A percentile compares a stretch with the other conserved stretches of the same genome.
Conservation (phyloP, 2,888 invertebrate genomes). For the Agrotis clavis region DNA sequence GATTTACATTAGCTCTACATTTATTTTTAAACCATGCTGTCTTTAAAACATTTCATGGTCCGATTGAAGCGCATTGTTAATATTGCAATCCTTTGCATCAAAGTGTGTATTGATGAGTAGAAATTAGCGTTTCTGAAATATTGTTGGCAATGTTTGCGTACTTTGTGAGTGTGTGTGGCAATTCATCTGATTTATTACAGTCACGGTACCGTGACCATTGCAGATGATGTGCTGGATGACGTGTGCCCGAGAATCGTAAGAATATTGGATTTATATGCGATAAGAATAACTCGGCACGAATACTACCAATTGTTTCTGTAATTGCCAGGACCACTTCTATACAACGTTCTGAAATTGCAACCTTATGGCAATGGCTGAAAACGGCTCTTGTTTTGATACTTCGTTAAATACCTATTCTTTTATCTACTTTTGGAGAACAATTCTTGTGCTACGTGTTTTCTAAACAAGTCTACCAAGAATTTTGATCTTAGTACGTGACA, state of each 20-base stretch:
- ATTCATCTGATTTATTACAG: conserved; percentile 31
- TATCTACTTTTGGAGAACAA: conserved; percentile 29
- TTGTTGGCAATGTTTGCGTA: conserved; percentile 29
- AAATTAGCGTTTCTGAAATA: conserved; percentile 15
- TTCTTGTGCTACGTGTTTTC: conserved; percentile 34
- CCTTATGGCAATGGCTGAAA: neutral
- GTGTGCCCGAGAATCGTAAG: neutral
- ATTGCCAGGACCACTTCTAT: neutral
- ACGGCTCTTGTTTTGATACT: neutral
- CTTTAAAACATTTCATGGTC: neutral
- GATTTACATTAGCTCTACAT: neutral
- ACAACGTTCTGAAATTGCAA: neutral
- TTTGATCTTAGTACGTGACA: conserved; percentile 57
- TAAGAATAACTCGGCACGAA: neutral
- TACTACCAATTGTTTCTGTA: neutral
- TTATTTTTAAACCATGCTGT: neutral
- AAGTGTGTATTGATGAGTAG: conserved; percentile 6
- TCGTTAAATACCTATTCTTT: conserved; percentile 3
- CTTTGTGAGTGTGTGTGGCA: conserved; percentile 15
- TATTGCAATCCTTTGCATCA: neutral
- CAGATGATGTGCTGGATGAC: conserved; percentile 10
- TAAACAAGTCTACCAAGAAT: conserved; percentile 45
- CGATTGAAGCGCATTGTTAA: neutral
- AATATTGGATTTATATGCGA: conserved; percentile 2
- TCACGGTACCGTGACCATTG: conserved; percentile 30